A percentile compares a stretch with the other conserved stretches of the same genome.
These are phyloP conservation scores for Epistrophe grossulariae DNA, from an alignment of 2,888 invertebrate genomes.

Conservation along the genomic window DNA sequence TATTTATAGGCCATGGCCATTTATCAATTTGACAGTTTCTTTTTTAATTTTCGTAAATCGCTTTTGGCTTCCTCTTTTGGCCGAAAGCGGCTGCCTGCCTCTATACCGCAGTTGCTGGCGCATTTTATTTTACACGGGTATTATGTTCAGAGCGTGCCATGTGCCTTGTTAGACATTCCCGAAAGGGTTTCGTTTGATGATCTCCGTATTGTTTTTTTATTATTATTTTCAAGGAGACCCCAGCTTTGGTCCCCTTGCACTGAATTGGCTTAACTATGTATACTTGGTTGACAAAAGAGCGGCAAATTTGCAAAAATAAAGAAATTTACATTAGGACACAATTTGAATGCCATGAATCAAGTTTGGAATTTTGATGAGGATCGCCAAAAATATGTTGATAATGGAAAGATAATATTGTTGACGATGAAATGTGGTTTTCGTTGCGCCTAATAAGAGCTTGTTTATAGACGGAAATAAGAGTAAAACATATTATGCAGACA, in stretches of 20 bases:
- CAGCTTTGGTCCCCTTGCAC: neutral
- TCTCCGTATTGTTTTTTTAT: conserved; percentile 23
- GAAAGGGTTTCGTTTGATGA: conserved; percentile 67
- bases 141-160: conserved; percentile 73
- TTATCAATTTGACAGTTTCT: conserved; percentile 75
- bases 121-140: conserved; percentile 39
- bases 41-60: conserved; percentile 76
- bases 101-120: conserved; percentile 4
- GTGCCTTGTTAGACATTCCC: conserved; percentile 75
- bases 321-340: conserved; percentile 71
- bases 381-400: conserved; percentile 51
- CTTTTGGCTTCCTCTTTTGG: conserved; percentile 74
- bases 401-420: conserved; percentile 40
- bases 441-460: neutral
- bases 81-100: conserved; percentile 11
- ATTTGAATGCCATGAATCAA: conserved; percentile 70
- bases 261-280: neutral
- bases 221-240: neutral
- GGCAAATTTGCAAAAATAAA: conserved; percentile 66
- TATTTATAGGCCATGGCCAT: conserved; percentile 61
- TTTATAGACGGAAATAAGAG: neutral
- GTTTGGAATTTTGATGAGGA: conserved; percentile 73
- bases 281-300: conserved; percentile 40
- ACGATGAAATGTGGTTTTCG: conserved; percentile 4
- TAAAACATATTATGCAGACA: neutral